Evolutionary conservation across 1,140 invertebrate species (phyloP).

Genomic region (Elymnias hypermnestra): DNA sequence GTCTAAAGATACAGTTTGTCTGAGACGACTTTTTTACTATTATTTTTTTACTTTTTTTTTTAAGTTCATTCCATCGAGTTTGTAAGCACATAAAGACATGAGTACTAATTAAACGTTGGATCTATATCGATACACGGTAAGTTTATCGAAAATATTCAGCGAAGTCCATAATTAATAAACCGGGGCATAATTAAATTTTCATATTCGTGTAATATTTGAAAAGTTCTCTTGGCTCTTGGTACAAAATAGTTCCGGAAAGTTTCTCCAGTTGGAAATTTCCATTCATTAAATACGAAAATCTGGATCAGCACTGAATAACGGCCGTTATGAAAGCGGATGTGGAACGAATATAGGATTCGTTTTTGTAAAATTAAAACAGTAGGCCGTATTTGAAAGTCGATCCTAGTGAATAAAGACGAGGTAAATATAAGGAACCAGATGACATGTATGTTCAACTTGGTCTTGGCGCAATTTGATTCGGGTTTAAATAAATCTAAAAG

Average conservation of each 20-base stretch:
- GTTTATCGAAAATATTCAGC: constrained; percentile 1
- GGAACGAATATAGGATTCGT: not conserved
- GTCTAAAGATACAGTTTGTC: too few species aligned
- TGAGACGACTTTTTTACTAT: too few species aligned
- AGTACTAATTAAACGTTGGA: too few species aligned
- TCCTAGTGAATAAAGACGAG: not conserved
- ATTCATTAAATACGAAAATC: constrained; percentile 22
- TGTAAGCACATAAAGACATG: too few species aligned
- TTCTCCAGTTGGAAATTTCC: constrained; percentile 18
- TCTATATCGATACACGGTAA: too few species aligned
- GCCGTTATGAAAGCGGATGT: constrained; percentile 4
- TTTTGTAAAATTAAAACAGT: not conserved
- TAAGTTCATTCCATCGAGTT: too few species aligned
- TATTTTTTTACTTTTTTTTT: too few species aligned
- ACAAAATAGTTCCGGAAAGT: constrained; percentile 16
- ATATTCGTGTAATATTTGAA: constrained; percentile 22
- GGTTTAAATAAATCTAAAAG: too few species aligned
- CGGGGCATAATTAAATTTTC: constrained; percentile 16
- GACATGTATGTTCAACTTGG: not conserved
- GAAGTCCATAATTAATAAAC: constrained; percentile 16
- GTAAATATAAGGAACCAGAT: too few species aligned
- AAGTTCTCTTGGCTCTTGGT: constrained; percentile 13
- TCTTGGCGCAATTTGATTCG: not conserved
- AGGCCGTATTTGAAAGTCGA: not conserved
- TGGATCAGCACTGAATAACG: constrained; percentile 18